Evolutionary conservation across 2,888 invertebrate species (phyloP), one percentile per base, ranked within the genome.

Genomic region (Podabrus alpinus): DNA sequence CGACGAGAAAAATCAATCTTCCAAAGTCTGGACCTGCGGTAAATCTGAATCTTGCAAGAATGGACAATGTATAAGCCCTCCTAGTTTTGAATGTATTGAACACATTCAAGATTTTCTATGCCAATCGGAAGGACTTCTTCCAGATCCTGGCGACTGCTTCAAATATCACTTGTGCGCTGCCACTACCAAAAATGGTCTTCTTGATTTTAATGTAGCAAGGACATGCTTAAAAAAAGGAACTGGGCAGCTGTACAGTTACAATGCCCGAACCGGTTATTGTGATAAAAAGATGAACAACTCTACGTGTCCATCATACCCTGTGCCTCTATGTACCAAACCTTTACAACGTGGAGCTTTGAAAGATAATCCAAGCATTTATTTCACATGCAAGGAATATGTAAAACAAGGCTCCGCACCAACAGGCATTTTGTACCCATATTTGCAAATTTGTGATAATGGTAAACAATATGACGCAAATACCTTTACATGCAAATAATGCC

Each of bases 331-430:
- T 59, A 59, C 15, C 2, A 19, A 17, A 15, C 17, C 68, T 1
- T 73, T 74, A 16, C 72, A 77, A 68, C 62, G 25, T 7, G 76
- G 66, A 1, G 67, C 71, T 9, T 13, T 76, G 3, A 10, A 15
- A 3, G 66, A 66, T 61, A 74, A 74, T 64, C 73, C 75, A 1
- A 71, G 68, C 11, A 74, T 78, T 13, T 79, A 75, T 72, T 79
- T 74, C 60, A 75, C 77, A 9, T 79, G 79, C 16, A 62, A 19
- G 15, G 25, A 16, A 15, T 62, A 72, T 15, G 62, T 13, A 17
- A 11, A 19, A 19, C n/a, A n/a, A 16, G 10, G 2, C 13, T 2
- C 15, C 3, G 13, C 1, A 10, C 61, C 16, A 15, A 11, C 29
- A 21, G 15, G 3, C 15, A 21, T 17, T 2, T 71, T 75, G n/a